Evolutionary conservation across 2,113 vertebrate species (phyloP), one percentile per base, ranked within the genome.

Genomic region (Lonchura striata): DNA sequence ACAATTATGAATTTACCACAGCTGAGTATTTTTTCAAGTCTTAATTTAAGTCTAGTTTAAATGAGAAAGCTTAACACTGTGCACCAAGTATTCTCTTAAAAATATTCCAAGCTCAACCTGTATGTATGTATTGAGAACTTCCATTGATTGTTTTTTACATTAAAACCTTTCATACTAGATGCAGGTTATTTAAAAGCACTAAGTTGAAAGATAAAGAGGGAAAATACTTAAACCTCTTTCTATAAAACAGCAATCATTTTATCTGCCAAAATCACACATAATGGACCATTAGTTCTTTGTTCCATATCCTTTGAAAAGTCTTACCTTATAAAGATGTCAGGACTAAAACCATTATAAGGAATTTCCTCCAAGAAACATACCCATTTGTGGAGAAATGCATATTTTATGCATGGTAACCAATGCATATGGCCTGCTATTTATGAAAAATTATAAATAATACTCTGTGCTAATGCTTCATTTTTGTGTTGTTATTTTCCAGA

Each of bases 401-500:
- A 12, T 85, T 89, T 93, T 91, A 52, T 83, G 42, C 69, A n/a
- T 2, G 0, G 15, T 64, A 79, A 75, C 21, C 65, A 76, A 31
- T 33, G 31, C 10, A 19, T 27, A 18, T 60, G 41, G 16, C 22
- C 53, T 87, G 15, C 22, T 28, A 24, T 78, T 79, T 79, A 53
- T 84, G 49, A 80, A 20, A 91, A 86, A 61, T 77, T 90, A 28
- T 60, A 70, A 95, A 44, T 57, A 50, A 46, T 70, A 35, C 28
- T 68, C 28, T 96, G 69, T 97, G 92, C 92, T 95, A n/a, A 81
- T 71, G 41, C 13, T 63, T 41, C 12, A 74, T 64, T 94, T 93
- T 75, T 95, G 28, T 89, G 83, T 70, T 95, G 81, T 97, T 97
- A 1, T 95, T 96, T 98, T 97, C 60, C 98, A 99, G 99, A 99